phyloP scores from a whole-genome alignment of 2,888 invertebrate genomes.

The Troides helena region DNA sequence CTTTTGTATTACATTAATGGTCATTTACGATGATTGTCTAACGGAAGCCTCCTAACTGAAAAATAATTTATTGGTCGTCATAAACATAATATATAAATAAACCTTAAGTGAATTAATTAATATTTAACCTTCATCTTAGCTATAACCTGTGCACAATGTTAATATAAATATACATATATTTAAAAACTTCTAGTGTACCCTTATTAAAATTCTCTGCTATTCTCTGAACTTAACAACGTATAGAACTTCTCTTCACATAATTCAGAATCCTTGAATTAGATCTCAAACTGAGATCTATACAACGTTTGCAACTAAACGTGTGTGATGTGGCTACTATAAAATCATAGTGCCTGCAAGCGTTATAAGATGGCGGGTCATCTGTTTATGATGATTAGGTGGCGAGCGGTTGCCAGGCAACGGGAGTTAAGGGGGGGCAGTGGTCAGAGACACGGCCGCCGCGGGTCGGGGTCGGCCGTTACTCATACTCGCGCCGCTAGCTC shows the following conservation, averaged over 20 bases:
- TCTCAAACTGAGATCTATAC: too few species aligned
- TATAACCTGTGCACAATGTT: too few species aligned
- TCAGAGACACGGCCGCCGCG: slow-evolving; percentile 50
- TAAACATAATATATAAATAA: not conserved
- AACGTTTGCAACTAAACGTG: not conserved
- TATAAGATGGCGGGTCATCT: slow-evolving; percentile 52
- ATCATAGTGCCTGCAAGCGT: slow-evolving; percentile 18
- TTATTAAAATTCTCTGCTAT: too few species aligned
- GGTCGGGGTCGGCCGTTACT: slow-evolving; percentile 59
- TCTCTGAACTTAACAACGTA: too few species aligned
- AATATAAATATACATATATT: too few species aligned
- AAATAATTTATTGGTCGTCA: not conserved
- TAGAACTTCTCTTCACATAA: too few species aligned
- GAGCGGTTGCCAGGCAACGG: slow-evolving; percentile 73
- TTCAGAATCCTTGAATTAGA: too few species aligned
- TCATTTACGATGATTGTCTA: slow-evolving; percentile 11
- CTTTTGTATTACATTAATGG: slow-evolving; percentile 7
- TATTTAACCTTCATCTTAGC: too few species aligned
- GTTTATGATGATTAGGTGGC: slow-evolving; percentile 78
- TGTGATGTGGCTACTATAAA: not conserved
- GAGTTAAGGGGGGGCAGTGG: slow-evolving; percentile 53
- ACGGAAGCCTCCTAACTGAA: not conserved
- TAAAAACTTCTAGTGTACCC: too few species aligned
- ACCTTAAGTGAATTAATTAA: not conserved
- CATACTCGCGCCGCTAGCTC: slow-evolving; percentile 66